Conservation (phyloP, 2,113 vertebrate genomes). For the Thryonomys swinderianus region DNA sequence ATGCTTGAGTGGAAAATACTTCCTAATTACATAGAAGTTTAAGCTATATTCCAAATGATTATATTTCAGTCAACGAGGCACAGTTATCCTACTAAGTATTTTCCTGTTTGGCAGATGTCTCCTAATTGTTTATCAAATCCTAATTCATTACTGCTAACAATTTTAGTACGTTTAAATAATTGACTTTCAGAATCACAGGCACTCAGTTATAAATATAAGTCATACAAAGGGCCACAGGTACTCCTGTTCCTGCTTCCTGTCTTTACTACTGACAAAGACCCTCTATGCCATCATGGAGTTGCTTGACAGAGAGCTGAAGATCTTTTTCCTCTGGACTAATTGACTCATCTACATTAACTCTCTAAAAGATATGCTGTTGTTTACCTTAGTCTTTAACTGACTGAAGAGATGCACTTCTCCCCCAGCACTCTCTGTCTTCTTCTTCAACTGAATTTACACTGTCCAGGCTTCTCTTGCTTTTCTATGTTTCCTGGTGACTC, state of each 20-base stretch:
- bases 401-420: not conserved
- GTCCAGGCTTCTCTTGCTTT: not conserved
- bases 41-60: conserved; percentile 21
- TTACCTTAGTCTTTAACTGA: not conserved
- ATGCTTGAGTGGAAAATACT: conserved; percentile 49
- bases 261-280: not conserved
- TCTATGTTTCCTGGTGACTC: not conserved
- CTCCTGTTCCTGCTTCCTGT: not conserved
- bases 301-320: not conserved
- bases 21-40: conserved; percentile 4
- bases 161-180: conserved; percentile 37
- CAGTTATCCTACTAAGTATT: conserved; percentile 20
- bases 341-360: not conserved
- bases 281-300: not conserved
- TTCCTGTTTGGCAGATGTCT: conserved; percentile 36
- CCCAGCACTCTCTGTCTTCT: not conserved
- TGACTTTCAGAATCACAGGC: not conserved
- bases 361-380: not conserved
- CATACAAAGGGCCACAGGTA: not conserved
- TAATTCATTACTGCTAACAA: not conserved
- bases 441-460: not conserved
- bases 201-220: not conserved
- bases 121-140: conserved; percentile 1
- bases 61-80: not conserved
- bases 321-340: not conserved